These are phyloP conservation scores for Pterois miles DNA, from an alignment of 2,797 vertebrate genomes.

Conservation along the genomic window DNA sequence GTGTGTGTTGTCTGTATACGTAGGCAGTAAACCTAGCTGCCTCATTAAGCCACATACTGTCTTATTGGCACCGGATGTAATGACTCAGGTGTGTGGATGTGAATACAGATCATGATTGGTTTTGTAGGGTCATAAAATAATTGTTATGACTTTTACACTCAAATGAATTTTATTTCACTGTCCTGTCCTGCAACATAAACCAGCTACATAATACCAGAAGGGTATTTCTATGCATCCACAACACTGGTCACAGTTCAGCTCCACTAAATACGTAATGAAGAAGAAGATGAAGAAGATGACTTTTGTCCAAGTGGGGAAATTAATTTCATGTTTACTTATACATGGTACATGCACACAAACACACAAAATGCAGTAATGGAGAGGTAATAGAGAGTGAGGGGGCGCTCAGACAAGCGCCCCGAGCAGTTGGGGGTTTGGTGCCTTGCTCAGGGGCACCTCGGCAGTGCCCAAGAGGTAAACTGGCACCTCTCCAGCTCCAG, in stretches of 20 bases:
- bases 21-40: slow-evolving; percentile 54
- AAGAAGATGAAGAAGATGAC: no score
- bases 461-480: no score
- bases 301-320: no score
- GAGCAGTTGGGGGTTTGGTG: no score
- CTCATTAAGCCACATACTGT: slow-evolving; percentile 61
- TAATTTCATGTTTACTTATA: no score
- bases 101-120: slow-evolving; percentile 40
- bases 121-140: slow-evolving; percentile 53
- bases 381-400: no score
- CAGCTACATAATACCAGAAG: slow-evolving; percentile 19
- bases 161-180: slow-evolving; percentile 57
- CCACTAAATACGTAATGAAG: background rate
- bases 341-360: no score
- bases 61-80: slow-evolving; percentile 44
- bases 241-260: slow-evolving; percentile 9
- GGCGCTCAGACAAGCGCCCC: no score
- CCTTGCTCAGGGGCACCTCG: no score
- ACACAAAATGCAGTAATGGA: no score
- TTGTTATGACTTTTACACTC: slow-evolving; percentile 60
- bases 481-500: no score
- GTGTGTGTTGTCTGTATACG: slow-evolving; percentile 44
- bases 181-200: slow-evolving; percentile 49
- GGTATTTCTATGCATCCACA: slow-evolving; percentile 16
- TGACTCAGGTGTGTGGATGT: slow-evolving; percentile 41